phyloP scores from a whole-genome alignment of 1,140 invertebrate genomes.

The Diabrotica undecimpunctata region DNA sequence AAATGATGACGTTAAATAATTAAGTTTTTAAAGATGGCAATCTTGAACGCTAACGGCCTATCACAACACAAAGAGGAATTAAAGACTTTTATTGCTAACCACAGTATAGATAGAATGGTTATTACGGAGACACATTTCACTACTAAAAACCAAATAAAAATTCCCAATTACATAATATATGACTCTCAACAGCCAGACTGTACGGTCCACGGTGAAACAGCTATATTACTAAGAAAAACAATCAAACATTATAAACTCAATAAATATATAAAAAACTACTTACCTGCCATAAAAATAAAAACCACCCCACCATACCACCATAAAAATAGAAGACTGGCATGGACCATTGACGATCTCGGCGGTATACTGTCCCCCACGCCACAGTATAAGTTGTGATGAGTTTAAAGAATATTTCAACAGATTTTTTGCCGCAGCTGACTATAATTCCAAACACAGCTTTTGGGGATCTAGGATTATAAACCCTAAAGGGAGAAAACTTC shows the following conservation, averaged over 20 bases:
- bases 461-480: background rate
- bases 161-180: background rate
- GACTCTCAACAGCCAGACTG: background rate
- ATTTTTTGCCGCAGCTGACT: background rate
- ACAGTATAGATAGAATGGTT: background rate
- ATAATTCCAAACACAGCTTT: background rate
- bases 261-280: background rate
- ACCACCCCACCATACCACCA: too few relatives aligned
- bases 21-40: background rate
- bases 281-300: too few relatives aligned
- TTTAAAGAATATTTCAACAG: too few relatives aligned
- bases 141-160: background rate
- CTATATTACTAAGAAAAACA: background rate
- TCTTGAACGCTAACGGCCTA: background rate
- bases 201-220: background rate
- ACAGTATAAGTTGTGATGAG: too few relatives aligned
- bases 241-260: background rate
- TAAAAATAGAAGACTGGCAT: too few relatives aligned
- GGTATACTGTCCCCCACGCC: too few relatives aligned
- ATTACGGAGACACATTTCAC: background rate
- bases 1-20: background rate
- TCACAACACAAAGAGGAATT: background rate
- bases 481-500: background rate
- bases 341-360: too few relatives aligned
- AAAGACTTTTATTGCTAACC: background rate